Evolutionary conservation across 2,888 invertebrate genomes (phyloP).

Genomic region (Chironomus tentans): DNA sequence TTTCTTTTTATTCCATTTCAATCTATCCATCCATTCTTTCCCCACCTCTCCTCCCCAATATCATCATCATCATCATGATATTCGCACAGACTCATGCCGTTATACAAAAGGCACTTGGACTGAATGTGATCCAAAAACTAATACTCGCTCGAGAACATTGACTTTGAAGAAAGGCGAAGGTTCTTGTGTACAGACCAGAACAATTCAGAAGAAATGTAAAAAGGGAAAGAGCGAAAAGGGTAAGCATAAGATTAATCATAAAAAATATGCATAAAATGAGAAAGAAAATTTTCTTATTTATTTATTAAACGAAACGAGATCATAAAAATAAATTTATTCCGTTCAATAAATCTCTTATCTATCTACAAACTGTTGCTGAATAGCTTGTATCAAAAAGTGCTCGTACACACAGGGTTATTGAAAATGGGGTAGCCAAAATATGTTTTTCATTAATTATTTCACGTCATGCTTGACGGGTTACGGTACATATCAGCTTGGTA

Average conservation of each 20-base stretch:
- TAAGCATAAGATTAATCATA: conserved; percentile 2
- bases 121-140: conserved; percentile 76
- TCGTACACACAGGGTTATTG: too few relatives aligned
- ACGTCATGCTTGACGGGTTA: too few relatives aligned
- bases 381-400: too few relatives aligned
- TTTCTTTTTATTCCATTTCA: background rate
- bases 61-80: background rate
- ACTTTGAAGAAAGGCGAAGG: conserved; percentile 79
- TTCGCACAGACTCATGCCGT: conserved; percentile 58
- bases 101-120: conserved; percentile 83
- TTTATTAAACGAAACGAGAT: background rate
- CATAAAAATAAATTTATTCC: too few relatives aligned
- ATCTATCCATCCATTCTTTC: background rate
- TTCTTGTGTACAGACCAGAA: conserved; percentile 72
- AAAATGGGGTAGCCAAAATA: too few relatives aligned
- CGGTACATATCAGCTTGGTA: too few relatives aligned
- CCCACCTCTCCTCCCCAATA: background rate
- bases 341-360: too few relatives aligned
- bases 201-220: conserved; percentile 85
- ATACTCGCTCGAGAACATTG: conserved; percentile 70
- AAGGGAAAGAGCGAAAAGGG: conserved; percentile 52
- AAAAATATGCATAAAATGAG: background rate
- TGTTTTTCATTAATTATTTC: too few relatives aligned
- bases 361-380: too few relatives aligned
- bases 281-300: background rate